Evolutionary conservation across 2,113 vertebrate species (phyloP), one percentile per base, ranked within the genome.

Genomic region (Amblyopsis rosae): DNA sequence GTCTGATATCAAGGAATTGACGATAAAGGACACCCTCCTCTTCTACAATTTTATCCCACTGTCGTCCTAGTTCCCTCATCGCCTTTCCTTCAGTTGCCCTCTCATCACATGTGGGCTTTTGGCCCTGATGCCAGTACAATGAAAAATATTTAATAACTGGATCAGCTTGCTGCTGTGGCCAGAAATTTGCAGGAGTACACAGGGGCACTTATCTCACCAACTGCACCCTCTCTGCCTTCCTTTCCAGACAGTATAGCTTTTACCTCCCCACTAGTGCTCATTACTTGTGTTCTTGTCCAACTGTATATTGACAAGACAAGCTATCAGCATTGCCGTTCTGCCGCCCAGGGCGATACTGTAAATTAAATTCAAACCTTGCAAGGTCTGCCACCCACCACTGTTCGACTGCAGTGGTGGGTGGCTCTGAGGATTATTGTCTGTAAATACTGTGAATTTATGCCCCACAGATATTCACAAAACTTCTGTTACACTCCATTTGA

Each of bases 321-420:
- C 17, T 64, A 61, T 73, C 71, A 12, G 64, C 63, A 73, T 67
- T 73, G 6, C 32, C 32, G 48, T 74, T 67, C 11, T 15, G 12
- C 12, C 60, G n/a, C 9, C 72, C 59, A 3, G 51, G 65, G 6
- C 16, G 19, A 61, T 68, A 61, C 12, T 46, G 33, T 12, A 62
- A 47, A 35, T 35, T 3, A 35, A 74, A 67, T 11, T 74, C 46
- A 12, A 73, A 73, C 4, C n/a, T 12, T 0, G 57, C 48, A 9
- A 74, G 13, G 6, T 74, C 48, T 4, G 45, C 32, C 11, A 54
- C 51, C 65, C 59, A 75, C 10, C 45, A 2, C n/a, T 68, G 72
- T 41, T 69, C 59, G 6, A 57, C 9, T 3, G 72, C 65, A 8
- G 58, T 75, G 12, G 65, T 45, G 12, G 59, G 68, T 47, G 54